These are phyloP conservation scores for Alsophila aescularia DNA, from an alignment of 2,888 invertebrate species.

Conservation along the genomic window DNA sequence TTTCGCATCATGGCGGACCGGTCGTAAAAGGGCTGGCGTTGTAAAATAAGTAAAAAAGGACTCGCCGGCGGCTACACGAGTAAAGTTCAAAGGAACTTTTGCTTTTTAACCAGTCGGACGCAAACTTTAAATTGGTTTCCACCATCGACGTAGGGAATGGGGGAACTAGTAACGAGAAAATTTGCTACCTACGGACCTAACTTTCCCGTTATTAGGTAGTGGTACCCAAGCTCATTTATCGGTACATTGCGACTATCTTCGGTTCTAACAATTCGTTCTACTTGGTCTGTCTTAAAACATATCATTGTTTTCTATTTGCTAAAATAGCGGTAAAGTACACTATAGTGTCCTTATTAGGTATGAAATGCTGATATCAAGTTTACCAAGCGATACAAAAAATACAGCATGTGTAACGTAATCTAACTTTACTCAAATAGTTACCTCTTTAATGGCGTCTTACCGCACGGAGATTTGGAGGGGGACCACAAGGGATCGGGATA, in stretches of 20 bases:
- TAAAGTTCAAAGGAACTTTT: conserved; percentile 75
- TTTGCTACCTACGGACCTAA: conserved; percentile 45
- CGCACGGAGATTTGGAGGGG: conserved; percentile 4
- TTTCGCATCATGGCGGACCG: conserved; percentile 62
- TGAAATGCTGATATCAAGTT: too few relatives aligned
- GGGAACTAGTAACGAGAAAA: conserved; percentile 69
- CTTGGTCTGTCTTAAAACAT: background rate
- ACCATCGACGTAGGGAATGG: conserved; percentile 62
- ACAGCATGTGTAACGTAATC: background rate
- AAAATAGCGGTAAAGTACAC: background rate
- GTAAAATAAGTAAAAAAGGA: conserved; percentile 73
- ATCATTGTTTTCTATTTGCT: background rate
- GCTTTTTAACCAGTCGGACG: conserved; percentile 78
- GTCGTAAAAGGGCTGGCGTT: conserved; percentile 65
- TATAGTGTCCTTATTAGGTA: too few relatives aligned
- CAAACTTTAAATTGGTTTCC: conserved; percentile 80
- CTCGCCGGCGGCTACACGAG: conserved; percentile 58
- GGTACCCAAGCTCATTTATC: conserved; percentile 21
- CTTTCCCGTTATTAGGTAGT: conserved; percentile 50
- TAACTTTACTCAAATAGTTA: background rate
- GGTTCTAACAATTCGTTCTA: background rate
- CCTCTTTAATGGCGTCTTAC: conserved; percentile 12
- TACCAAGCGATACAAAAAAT: background rate
- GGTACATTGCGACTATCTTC: conserved; percentile 5
- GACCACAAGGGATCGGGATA: conserved; percentile 6